Conservation (phyloP, 2,797 vertebrate species). For the Enteromius viviparus region DNA sequence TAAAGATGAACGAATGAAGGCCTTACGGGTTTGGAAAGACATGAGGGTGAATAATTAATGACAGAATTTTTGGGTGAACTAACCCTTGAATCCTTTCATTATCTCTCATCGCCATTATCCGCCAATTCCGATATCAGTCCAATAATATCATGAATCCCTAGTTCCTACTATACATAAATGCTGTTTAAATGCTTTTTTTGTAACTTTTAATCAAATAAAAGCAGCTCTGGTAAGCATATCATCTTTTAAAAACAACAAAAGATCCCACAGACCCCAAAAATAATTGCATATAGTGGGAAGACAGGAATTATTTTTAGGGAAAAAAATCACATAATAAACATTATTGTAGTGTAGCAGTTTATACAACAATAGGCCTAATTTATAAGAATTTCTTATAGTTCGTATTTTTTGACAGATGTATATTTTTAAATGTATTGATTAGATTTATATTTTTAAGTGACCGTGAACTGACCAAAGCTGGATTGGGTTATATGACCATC, state of each 20-base stretch:
- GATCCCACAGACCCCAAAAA: not conserved
- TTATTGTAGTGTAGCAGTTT: not conserved
- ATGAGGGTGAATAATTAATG: too few species aligned
- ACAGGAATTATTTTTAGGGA: not conserved
- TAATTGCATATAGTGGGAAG: not conserved
- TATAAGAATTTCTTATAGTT: not conserved
- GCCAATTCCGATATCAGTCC: too few species aligned
- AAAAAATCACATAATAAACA: not conserved
- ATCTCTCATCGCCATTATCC: too few species aligned
- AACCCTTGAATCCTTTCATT: too few species aligned
- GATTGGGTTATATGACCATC: not conserved
- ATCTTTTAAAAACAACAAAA: not conserved
- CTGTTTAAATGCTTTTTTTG: not conserved
- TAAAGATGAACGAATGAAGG: too few species aligned
- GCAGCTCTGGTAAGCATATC: not conserved
- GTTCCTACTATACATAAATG: not conserved
- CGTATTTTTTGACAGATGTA: not conserved
- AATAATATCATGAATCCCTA: too few species aligned
- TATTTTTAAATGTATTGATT: not conserved
- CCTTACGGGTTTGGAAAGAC: too few species aligned
- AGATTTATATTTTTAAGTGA: not conserved
- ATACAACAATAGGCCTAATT: not conserved
- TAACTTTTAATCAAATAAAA: not conserved
- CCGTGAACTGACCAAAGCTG: not conserved
- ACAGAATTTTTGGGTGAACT: too few species aligned